Evolutionary conservation across 2,797 vertebrate species (phyloP), one percentile per base, ranked within the genome.

Genomic region (Hybognathus amarus): DNA sequence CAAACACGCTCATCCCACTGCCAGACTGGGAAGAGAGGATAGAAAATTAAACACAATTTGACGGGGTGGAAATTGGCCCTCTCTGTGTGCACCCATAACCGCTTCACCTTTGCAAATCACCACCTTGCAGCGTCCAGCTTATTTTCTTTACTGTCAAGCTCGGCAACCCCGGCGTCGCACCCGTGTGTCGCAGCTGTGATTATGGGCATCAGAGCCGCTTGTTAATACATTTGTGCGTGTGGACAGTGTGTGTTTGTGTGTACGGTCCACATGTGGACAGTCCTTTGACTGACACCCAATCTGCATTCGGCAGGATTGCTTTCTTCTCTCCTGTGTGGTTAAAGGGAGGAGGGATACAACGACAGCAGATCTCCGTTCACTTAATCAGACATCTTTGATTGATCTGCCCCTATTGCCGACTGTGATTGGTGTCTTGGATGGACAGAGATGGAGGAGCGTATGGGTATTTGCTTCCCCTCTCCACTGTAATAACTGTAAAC

Each of bases 271-370:
- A 1, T 74, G 36, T 20, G 71, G 85, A 85, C 80, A 36, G 63
- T 38, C 77, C 76, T 45, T 85, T 95, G 93, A 95, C 90, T 94
- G 94, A 93, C 93, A 94, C 85, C 87, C 83, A 93, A 94, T 95
- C 94, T 93, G 91, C 93, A 94, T 93, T 91, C 3, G 17, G 79
- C 61, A 1, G 89, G 89, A 90, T 90, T 90, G 90, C 86, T 77
- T 87, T 77, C 64, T 76, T 84, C 70, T 71, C 54, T 78, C 33
- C 70, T 64, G 38, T 85, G 86, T 79, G 82, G 83, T 85, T 87
- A 88, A 79, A 68, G 71, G 70, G 79, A 86, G 76, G 70, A 83
- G 63, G 73, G 63, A 56, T 68, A 54, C 71, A 79, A 83, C 89
- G 85, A 89, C 86, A 89, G 86, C 89, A 87, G 67, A 89, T 85